Evolutionary conservation across 2,797 vertebrate species (phyloP), one percentile per base, ranked within the genome.

Genomic region (Lepilemur ruficaudatus): DNA sequence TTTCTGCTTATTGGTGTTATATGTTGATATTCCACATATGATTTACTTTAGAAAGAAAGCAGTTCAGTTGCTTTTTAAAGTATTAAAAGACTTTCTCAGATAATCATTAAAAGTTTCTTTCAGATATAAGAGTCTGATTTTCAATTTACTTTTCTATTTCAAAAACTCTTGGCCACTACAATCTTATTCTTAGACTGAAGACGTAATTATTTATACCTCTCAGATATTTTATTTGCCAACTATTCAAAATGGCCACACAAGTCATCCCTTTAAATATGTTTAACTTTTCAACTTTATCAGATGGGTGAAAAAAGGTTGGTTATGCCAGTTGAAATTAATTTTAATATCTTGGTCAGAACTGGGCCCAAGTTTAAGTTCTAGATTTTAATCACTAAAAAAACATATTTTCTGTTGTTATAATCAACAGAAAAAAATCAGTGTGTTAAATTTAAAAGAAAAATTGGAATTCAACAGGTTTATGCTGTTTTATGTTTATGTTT

Each of bases 61-160:
- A 7, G 4, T 46, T 72, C 15, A 92, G n/a, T 6, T 69, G 43
- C 35, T 79, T 89, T 79, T 50, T n/a, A 89, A 92, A 85, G 23
- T 92, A 83, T 93, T 76, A 85, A 93, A 92, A 25, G 86, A 69
- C n/a, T 89, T 84, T 80, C 93, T 89, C 67, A 96, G 50, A 75
- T 89, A 91, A 89, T 75, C 69, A 84, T 23, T 80, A 55, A 85
- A 81, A 81, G 67, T 67, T 82, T 94, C 84, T 83, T 86, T 4
- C 32, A 91, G 25, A 75, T 72, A 81, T 61, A 84, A 87, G 46
- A 87, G n/a, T 83, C 28, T 85, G 4, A 41, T 88, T 94, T 89
- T 89, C 48, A 91, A 75, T 65, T 87, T 59, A 73, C 5, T 78
- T 91, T 88, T 46, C 73, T 32, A 73, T 93, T 83, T 78, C 13